Conservation (phyloP, 2,888 invertebrate genomes). For the Nysson spinosus region DNA sequence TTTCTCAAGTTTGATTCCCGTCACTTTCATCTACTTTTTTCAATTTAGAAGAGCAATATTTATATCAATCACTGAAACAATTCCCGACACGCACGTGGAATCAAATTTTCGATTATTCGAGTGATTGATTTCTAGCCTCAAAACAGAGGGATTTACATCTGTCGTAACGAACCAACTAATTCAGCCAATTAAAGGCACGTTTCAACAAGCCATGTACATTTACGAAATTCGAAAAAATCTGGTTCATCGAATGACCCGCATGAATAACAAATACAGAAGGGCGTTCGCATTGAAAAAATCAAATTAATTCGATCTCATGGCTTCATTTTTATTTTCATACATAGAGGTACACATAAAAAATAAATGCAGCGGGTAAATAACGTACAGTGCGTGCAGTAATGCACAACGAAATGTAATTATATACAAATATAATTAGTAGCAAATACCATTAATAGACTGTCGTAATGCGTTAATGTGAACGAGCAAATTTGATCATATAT, state of each 20-base stretch:
- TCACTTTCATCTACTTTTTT: background rate
- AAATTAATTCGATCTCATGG: too few species aligned
- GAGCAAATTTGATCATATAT: background rate
- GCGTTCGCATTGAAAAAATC: too few species aligned
- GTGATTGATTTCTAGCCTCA: constrained; percentile 3
- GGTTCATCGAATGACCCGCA: background rate
- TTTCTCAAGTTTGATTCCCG: too few species aligned
- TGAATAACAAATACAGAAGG: too few species aligned
- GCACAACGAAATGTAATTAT: too few species aligned
- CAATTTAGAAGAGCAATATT: background rate
- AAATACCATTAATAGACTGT: too few species aligned
- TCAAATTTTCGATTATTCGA: constrained; percentile 22
- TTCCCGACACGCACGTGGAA: constrained; percentile 12
- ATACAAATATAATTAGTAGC: too few species aligned
- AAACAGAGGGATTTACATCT: constrained; percentile 9
- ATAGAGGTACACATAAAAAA: too few species aligned
- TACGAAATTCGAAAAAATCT: background rate
- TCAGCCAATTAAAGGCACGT: background rate
- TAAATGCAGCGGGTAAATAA: too few species aligned
- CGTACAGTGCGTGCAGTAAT: too few species aligned
- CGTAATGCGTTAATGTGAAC: too few species aligned
- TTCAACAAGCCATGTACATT: background rate
- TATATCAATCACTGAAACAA: constrained; percentile 9
- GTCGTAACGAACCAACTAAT: constrained; percentile 17
- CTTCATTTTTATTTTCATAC: too few species aligned